phyloP scores from a whole-genome alignment of 2,888 invertebrate genomes.

The Nephrotoma appendiculata region DNA sequence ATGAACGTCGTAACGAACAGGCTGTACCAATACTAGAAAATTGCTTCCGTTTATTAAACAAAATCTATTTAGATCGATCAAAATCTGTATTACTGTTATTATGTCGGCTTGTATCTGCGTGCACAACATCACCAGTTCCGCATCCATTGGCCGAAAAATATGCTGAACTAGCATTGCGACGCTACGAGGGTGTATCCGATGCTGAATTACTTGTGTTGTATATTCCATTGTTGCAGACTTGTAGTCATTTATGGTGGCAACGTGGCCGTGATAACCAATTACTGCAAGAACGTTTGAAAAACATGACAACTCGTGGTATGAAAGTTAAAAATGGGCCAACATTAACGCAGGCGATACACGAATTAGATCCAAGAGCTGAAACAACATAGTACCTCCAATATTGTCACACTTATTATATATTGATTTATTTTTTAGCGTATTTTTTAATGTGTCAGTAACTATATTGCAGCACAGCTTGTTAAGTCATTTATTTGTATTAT shows the following conservation, averaged over 20 bases:
- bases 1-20: conserved; percentile 40
- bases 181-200: conserved; percentile 58
- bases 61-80: conserved; percentile 46
- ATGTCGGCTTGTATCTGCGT: conserved; percentile 49
- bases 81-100: conserved; percentile 48
- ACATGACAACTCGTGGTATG: conserved; percentile 50
- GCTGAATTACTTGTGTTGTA: conserved; percentile 53
- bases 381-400: conserved; percentile 19
- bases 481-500: background rate
- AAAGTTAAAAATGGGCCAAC: conserved; percentile 42
- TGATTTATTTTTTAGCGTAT: background rate
- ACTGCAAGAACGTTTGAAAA: conserved; percentile 43
- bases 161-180: conserved; percentile 51
- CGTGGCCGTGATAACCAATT: conserved; percentile 45
- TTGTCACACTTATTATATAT: background rate
- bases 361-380: conserved; percentile 35
- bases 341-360: conserved; percentile 49
- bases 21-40: conserved; percentile 51
- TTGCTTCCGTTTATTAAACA: conserved; percentile 49
- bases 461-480: background rate
- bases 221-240: conserved; percentile 50
- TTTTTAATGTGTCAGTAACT: background rate
- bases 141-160: conserved; percentile 47
- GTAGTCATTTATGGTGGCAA: conserved; percentile 51
- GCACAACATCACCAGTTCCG: conserved; percentile 35